These are phyloP conservation scores for Holacanthus passer DNA, from an alignment of 2,113 vertebrate genomes.

Conservation along the genomic window DNA sequence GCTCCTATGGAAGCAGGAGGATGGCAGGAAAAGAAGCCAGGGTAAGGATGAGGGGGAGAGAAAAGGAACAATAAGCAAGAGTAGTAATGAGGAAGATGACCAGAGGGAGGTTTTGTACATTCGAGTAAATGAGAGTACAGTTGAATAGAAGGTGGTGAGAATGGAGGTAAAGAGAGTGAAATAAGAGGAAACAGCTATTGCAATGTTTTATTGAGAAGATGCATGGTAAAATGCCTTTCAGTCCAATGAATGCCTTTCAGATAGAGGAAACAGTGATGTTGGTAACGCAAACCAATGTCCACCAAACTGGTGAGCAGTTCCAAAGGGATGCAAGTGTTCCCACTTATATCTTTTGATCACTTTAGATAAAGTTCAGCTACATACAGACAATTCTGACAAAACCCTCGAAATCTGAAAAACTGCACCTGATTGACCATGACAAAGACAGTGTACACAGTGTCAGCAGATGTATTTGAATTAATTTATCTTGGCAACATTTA, in stretches of 20 bases:
- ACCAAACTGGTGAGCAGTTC: neutral
- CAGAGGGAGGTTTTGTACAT: no score
- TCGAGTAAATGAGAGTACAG: neutral
- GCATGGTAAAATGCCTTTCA: neutral
- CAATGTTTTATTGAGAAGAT: neutral
- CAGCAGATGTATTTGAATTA: neutral
- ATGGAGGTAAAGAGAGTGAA: neutral
- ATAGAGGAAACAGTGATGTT: neutral
- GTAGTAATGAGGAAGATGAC: neutral
- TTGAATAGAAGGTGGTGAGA: neutral
- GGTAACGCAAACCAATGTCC: neutral
- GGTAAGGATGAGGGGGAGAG: neutral
- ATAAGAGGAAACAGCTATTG: neutral
- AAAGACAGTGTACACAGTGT: no score
- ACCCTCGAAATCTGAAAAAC: no score
- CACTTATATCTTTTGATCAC: neutral
- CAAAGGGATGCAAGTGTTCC: neutral
- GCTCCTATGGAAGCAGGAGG: constrained; percentile 47
- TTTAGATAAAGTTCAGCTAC: neutral
- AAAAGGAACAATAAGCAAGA: neutral
- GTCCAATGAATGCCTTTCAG: neutral
- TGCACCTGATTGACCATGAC: no score
- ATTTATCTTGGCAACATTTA: neutral
- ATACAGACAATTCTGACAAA: neutral
- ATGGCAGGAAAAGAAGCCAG: neutral